Percentiles rank a stretch among this genome's conserved stretches.
These are phyloP conservation scores for Mimas tiliae DNA, from an alignment of 2,888 invertebrate genomes.

Conservation along the genomic window DNA sequence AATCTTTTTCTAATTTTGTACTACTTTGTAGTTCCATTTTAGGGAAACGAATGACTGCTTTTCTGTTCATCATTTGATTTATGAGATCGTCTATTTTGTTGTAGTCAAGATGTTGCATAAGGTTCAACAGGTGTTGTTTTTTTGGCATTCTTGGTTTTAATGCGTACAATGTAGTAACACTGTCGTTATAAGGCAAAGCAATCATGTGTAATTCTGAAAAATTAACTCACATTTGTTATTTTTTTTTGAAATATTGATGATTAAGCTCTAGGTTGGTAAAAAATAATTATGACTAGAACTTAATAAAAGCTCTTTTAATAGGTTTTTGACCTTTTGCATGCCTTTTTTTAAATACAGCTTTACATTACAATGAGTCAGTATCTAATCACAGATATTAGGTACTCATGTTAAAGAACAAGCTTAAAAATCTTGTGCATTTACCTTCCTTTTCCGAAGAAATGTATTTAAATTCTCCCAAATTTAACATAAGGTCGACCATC, in stretches of 20 bases:
- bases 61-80: conserved; percentile 66
- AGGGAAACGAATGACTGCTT: conserved; percentile 86
- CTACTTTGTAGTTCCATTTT: conserved; percentile 88
- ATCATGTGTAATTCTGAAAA: conserved; percentile 85
- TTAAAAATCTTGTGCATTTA: conserved; percentile 40
- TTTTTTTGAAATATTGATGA: neutral
- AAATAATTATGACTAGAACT: too few relatives aligned
- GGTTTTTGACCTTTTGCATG: too few relatives aligned
- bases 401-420: too few relatives aligned
- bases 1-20: conserved; percentile 79
- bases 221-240: neutral
- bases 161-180: conserved; percentile 86
- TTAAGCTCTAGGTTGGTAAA: too few relatives aligned
- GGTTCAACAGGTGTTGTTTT: conserved; percentile 65
- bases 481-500: conserved; percentile 87
- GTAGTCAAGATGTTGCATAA: conserved; percentile 78
- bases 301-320: too few relatives aligned
- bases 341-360: too few relatives aligned
- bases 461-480: conserved; percentile 66
- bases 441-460: conserved; percentile 57
- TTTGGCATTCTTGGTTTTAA: conserved; percentile 83
- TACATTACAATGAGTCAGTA: too few relatives aligned
- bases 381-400: too few relatives aligned
- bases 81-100: conserved; percentile 79
- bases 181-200: conserved; percentile 89